These are phyloP conservation scores for Megathymus violae DNA, from an alignment of 1,140 invertebrate species.

Conservation along the genomic window DNA sequence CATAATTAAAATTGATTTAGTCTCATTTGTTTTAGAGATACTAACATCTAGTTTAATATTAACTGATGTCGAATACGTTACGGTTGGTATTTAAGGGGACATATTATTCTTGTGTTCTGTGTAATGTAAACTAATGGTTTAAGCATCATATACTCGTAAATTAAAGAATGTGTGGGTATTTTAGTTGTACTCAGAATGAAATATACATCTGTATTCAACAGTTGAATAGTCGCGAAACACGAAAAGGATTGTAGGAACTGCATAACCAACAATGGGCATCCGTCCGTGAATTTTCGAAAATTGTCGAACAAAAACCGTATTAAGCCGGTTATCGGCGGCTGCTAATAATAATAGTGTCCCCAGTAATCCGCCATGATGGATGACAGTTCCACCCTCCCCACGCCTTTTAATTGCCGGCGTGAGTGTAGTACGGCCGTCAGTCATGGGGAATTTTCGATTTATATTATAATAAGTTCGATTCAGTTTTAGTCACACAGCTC, in stretches of 20 bases:
- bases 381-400: constrained; percentile 57
- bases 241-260: constrained; percentile 4
- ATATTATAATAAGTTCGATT: constrained; percentile 75
- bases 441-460: constrained; percentile 70
- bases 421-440: constrained; percentile 57
- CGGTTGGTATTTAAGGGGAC: too few species aligned
- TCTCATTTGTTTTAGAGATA: too few species aligned
- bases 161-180: too few species aligned
- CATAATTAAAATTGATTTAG: too few species aligned
- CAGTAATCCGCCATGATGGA: constrained; percentile 65
- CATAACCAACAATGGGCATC: constrained; percentile 34
- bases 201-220: too few species aligned
- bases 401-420: constrained; percentile 69
- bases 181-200: too few species aligned
- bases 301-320: constrained; percentile 66
- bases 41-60: too few species aligned
- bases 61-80: too few species aligned
- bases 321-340: constrained; percentile 65
- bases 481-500: constrained; percentile 33
- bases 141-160: too few species aligned
- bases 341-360: constrained; percentile 74
- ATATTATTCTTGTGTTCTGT: too few species aligned
- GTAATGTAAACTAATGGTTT: too few species aligned
- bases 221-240: neutral
- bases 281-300: constrained; percentile 46